Evolutionary conservation across 2,888 invertebrate species (phyloP).

Genomic region (Seira musarum): DNA sequence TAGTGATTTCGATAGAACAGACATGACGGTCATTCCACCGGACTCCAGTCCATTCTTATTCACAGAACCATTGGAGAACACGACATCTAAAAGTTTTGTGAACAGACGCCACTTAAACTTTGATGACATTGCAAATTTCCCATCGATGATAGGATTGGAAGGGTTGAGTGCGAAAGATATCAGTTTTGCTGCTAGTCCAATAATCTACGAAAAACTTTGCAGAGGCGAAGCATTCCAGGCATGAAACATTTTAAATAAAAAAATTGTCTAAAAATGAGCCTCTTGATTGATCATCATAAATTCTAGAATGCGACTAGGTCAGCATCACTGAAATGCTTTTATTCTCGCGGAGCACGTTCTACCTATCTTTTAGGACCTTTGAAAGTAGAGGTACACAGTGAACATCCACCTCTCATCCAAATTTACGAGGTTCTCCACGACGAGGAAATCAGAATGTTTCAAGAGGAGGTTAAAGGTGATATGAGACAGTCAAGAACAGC

Average conservation of each 20-base stretch:
- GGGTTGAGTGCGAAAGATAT: not conserved
- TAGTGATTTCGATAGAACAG: not conserved
- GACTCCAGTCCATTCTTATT: constrained; percentile 50
- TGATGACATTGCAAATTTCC: not conserved
- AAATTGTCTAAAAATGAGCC: too few species aligned
- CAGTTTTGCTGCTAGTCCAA: constrained; percentile 32
- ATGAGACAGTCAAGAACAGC: constrained; percentile 51
- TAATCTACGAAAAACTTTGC: constrained; percentile 39
- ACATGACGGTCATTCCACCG: constrained; percentile 26
- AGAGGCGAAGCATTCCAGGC: constrained; percentile 23
- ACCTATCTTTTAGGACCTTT: constrained; percentile 45
- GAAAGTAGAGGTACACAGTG: constrained; percentile 59
- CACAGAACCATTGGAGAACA: not conserved
- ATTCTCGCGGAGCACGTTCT: constrained; percentile 33
- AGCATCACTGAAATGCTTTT: constrained; percentile 44
- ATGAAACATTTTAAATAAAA: not conserved
- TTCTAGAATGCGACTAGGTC: not conserved
- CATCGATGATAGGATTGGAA: constrained; percentile 30
- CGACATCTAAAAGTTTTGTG: constrained; percentile 4
- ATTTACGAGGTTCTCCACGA: constrained; percentile 45
- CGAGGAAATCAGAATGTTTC: constrained; percentile 33
- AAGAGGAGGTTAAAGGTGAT: constrained; percentile 45
- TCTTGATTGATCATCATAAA: too few species aligned
- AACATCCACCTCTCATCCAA: constrained; percentile 54
- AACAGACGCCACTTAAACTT: constrained; percentile 20